These are phyloP conservation scores for Anniella stebbinsi DNA, from an alignment of 2,797 vertebrate genomes.

Conservation along the genomic window DNA sequence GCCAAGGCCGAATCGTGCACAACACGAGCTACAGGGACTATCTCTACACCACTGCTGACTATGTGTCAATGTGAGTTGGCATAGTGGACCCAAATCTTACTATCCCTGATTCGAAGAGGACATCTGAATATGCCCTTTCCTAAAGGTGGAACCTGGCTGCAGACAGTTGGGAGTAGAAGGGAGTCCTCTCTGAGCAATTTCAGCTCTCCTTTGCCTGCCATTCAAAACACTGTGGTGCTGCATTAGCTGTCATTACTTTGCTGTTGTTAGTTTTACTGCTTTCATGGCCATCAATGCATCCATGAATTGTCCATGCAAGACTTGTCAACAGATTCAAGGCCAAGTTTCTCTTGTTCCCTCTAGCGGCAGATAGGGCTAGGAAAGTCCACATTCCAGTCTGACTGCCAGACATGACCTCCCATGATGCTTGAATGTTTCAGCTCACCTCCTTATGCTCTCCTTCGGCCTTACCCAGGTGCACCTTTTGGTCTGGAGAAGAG, in stretches of 20 bases:
- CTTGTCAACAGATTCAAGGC: neutral
- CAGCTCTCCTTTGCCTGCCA: neutral
- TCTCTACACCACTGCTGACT: neutral
- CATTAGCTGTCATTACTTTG: neutral
- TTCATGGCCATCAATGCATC: neutral
- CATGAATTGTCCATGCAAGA: neutral
- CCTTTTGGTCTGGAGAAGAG: neutral
- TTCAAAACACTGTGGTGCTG: neutral
- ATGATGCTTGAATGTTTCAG: neutral
- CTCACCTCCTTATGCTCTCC: neutral
- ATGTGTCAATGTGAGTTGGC: neutral
- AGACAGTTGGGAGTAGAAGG: neutral
- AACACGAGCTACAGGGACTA: no score
- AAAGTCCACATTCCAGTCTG: neutral
- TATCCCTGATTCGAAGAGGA: no score
- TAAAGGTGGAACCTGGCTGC: neutral
- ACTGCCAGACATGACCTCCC: neutral
- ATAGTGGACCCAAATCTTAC: no score
- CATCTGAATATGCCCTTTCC: neutral
- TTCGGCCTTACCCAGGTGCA: neutral
- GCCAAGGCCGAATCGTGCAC: no score
- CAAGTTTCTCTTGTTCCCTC: neutral
- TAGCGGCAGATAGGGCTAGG: neutral
- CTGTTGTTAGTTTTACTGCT: neutral
- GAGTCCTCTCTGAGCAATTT: neutral